These are phyloP conservation scores for Dicerorhinus sumatrensis DNA, from an alignment of 2,113 vertebrate species.

Conservation along the genomic window DNA sequence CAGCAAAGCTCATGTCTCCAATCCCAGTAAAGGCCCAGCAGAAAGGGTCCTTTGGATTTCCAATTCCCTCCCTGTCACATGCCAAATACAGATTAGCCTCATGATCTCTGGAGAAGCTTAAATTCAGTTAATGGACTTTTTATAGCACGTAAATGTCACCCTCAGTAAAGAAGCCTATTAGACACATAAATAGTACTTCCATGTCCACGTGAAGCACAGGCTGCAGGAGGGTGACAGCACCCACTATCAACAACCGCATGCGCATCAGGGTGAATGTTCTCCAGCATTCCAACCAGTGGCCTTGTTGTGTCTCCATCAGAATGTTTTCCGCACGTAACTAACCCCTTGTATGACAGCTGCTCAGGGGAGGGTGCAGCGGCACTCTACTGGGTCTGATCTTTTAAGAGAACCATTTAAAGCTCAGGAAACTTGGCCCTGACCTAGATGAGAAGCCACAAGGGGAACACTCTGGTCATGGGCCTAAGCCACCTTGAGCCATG, in stretches of 20 bases:
- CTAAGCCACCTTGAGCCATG: not conserved
- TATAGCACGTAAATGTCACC: conserved; percentile 43
- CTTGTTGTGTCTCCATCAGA: not conserved
- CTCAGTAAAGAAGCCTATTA: not conserved
- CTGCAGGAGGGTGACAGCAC: not conserved
- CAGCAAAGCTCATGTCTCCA: not conserved
- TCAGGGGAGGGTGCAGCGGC: not conserved
- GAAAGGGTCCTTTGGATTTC: not conserved
- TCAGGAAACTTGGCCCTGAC: not conserved
- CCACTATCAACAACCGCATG: not conserved
- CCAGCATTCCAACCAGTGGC: not conserved
- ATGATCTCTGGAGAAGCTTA: conserved; percentile 59
- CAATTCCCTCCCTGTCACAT: not conserved
- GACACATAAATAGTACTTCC: not conserved
- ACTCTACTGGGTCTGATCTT: not conserved
- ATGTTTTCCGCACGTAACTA: not conserved
- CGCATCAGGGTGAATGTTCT: not conserved
- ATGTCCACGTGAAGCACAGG: fast-evolving
- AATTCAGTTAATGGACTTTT: conserved; percentile 66
- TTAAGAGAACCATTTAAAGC: not conserved
- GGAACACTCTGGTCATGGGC: not conserved
- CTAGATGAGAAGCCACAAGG: not conserved
- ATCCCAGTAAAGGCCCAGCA: not conserved
- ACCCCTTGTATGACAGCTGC: not conserved
- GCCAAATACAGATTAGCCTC: conserved; percentile 3